Evolutionary conservation across 2,113 vertebrate species (phyloP).

Genomic region (Gymnarchus niloticus): DNA sequence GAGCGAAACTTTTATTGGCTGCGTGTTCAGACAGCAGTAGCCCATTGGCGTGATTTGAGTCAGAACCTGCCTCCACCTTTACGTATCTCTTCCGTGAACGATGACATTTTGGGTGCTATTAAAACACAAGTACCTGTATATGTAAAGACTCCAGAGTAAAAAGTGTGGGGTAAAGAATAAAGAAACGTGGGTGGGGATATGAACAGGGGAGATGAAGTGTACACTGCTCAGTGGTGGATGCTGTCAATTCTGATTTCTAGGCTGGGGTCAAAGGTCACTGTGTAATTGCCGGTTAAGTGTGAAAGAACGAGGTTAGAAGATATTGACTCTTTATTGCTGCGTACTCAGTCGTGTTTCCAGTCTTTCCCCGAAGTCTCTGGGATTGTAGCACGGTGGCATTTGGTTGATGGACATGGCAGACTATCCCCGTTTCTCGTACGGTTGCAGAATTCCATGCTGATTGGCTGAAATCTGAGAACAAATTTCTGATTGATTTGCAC

Average conservation of each 20-base stretch:
- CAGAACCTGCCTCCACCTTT: too few species aligned
- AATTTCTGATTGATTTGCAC: not conserved
- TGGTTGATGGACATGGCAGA: too few species aligned
- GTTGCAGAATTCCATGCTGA: not conserved
- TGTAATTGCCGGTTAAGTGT: not conserved
- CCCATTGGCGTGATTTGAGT: too few species aligned
- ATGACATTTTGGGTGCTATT: too few species aligned
- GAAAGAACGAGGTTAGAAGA: not conserved
- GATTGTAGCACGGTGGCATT: not conserved
- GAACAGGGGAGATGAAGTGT: not conserved
- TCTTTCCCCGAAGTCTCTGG: not conserved
- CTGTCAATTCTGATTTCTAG: not conserved
- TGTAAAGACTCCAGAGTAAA: too few species aligned
- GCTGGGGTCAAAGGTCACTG: not conserved
- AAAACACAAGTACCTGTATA: too few species aligned
- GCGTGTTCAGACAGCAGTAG: not conserved
- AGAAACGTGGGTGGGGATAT: too few species aligned
- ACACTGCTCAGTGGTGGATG: not conserved
- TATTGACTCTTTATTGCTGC: not conserved
- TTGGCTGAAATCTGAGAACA: not conserved
- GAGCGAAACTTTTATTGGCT: not conserved
- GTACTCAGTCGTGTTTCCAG: too few species aligned
- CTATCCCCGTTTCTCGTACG: not conserved
- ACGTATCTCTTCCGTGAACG: too few species aligned
- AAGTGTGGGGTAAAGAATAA: too few species aligned